A percentile compares a stretch with the other conserved stretches of the same genome.
Conservation (phyloP, 2,113 vertebrate genomes). For the Sorex fumeus region DNA sequence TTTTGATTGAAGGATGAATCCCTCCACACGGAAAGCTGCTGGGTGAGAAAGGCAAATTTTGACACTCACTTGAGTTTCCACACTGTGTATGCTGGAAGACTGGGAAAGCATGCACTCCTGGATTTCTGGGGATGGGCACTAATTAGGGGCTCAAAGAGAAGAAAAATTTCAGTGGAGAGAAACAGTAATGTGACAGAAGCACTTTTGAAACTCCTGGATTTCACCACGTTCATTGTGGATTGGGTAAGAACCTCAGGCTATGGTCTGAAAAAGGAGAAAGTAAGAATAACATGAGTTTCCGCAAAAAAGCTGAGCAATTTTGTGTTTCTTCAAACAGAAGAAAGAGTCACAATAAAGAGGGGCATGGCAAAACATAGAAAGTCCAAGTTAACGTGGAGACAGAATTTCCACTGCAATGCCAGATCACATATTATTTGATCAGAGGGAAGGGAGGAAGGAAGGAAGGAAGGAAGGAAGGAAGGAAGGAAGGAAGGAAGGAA, state of each 20-base stretch:
- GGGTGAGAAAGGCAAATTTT: background rate
- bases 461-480: too few species aligned
- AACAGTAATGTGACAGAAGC: slow-evolving; percentile 36
- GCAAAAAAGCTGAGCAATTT: background rate
- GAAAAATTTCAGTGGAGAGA: slow-evolving; percentile 8
- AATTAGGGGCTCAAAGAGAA: background rate
- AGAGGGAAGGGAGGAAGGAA: too few species aligned
- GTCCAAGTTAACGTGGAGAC: background rate
- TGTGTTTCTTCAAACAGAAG: slow-evolving; percentile 9
- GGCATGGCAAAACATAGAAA: background rate
- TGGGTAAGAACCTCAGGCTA: background rate
- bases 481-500: too few species aligned
- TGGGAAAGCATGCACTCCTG: background rate
- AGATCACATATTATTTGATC: too few species aligned
- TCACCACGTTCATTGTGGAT: slow-evolving; percentile 2
- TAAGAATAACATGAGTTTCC: background rate
- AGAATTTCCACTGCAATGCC: too few species aligned
- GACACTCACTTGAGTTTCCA: background rate
- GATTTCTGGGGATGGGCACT: background rate
- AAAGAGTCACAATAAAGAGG: background rate
- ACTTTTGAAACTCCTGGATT: slow-evolving; percentile 36
- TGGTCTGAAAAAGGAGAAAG: background rate
- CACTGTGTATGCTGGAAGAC: background rate
- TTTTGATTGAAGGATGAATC: background rate
- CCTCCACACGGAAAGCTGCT: background rate